Conservation (phyloP, 1,140 invertebrate species). For the Archivesica marissinica region DNA sequence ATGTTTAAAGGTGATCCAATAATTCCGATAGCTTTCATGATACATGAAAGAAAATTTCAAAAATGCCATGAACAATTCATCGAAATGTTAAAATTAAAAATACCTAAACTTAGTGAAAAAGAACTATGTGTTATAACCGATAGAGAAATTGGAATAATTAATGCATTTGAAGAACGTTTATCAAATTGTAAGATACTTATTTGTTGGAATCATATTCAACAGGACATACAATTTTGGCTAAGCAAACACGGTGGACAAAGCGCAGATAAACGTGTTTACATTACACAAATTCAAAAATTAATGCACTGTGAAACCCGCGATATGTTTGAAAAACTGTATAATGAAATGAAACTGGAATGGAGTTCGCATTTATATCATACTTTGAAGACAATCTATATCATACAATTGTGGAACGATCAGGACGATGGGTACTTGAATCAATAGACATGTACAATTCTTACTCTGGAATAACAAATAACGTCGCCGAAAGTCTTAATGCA, state of each 20-base stretch:
- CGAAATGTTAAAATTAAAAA: slow-evolving; percentile 22
- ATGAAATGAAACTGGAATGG: slow-evolving; percentile 35
- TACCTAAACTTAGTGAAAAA: neutral
- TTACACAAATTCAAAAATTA: neutral
- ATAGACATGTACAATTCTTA: slow-evolving; percentile 39
- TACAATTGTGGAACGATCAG: neutral
- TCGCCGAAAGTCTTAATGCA: slow-evolving; percentile 22
- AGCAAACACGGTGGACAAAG: neutral
- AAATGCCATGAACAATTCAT: slow-evolving; percentile 44
- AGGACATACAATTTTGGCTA: slow-evolving; percentile 35
- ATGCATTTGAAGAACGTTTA: slow-evolving; percentile 26
- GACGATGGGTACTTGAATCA: slow-evolving; percentile 28
- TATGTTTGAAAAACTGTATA: slow-evolving; percentile 9
- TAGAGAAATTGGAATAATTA: slow-evolving; percentile 27
- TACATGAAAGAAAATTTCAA: slow-evolving; percentile 50
- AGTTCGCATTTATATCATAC: slow-evolving; percentile 29
- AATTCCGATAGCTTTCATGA: slow-evolving; percentile 41
- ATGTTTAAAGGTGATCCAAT: slow-evolving; percentile 41
- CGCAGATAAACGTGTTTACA: slow-evolving; percentile 22
- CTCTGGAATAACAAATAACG: slow-evolving; percentile 13
- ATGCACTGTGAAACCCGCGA: slow-evolving; percentile 14
- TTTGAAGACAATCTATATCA: slow-evolving; percentile 32
- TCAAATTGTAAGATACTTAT: neutral
- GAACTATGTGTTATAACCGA: slow-evolving; percentile 27
- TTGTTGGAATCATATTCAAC: slow-evolving; percentile 48